phyloP scores from a whole-genome alignment of 2,113 vertebrate species.

The Elephantulus edwardii region DNA sequence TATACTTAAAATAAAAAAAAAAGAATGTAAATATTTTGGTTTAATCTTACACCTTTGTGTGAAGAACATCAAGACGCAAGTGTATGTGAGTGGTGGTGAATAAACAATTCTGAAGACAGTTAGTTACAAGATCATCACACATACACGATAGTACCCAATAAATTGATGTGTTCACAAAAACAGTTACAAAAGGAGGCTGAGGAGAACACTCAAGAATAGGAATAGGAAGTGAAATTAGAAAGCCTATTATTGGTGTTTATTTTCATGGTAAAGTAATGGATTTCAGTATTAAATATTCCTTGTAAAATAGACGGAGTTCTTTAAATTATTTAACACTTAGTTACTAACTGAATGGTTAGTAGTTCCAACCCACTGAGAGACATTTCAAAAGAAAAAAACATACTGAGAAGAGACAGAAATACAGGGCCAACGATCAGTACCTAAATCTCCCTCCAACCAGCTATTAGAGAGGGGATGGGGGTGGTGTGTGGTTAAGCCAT shows the following conservation, averaged over 20 bases:
- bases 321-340: not conserved
- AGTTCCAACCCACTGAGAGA: not conserved
- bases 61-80: not conserved
- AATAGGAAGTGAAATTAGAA: not conserved
- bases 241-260: not conserved
- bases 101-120: not conserved
- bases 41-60: not conserved
- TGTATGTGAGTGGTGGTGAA: not conserved
- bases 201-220: not conserved
- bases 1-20: not conserved
- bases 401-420: no score
- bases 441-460: no score
- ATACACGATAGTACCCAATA: not conserved
- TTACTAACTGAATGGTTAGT: not conserved
- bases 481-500: no score
- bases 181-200: not conserved
- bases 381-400: not conserved
- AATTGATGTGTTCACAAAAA: not conserved
- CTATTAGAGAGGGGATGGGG: no score
- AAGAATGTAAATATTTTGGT: not conserved
- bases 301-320: not conserved
- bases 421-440: no score
- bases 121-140: not conserved
- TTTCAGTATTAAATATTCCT: not conserved
- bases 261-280: not conserved